Base-by-base conservation (phyloP, 2,888 invertebrate species). In the Drosophila fungiperda region DNA sequence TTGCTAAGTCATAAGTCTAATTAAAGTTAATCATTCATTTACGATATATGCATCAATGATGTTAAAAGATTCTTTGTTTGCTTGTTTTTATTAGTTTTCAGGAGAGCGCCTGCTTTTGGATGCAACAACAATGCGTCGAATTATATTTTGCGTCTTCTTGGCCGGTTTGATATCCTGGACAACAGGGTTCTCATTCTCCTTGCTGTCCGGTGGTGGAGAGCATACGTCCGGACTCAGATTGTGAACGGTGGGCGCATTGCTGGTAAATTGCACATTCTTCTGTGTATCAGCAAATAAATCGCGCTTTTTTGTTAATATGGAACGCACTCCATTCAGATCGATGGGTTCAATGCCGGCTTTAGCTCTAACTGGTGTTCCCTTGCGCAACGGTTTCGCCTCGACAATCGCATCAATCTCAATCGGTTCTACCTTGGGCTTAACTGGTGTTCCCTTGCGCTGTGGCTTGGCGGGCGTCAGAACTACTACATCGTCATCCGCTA, bases 201-300 rank as follows among this genome's bases (percentile, higher is more conserved):
- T 83, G 63, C 71, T 63, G 23, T 36, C 40, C 1, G 17, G 11
- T 11, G 49, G 40, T 1, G 48, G 59, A 36, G 59, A 59, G 53
- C 11, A n/a, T 1, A 65, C 20, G 1, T 67, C 49, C 0, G 78
- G 70, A 73, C 80, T 86, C 12, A 90, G 54, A 45, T 77, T 78
- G 62, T 90, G 89, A 15, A 91, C 80, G 15, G 72, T 82, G 23
- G 87, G 82, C 33, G 42, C 73, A 3, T 68, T 75, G 9, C 68
- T 69, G 63, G 88, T 87, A 49, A 92, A 92, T 69, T 90, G 83
- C 1, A 92, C 92, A 68, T 68, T 83, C 73, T 92, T 92, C 0
- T 80, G 79, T 5, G 55, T 64, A 26, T 90, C 88, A 29, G 73
- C 76, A 7, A 92, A 83, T 0, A 88, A 52, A 40, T 91, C 80